These are phyloP conservation scores for Kradibia gibbosae DNA, from an alignment of 1,140 invertebrate genomes.

Conservation along the genomic window DNA sequence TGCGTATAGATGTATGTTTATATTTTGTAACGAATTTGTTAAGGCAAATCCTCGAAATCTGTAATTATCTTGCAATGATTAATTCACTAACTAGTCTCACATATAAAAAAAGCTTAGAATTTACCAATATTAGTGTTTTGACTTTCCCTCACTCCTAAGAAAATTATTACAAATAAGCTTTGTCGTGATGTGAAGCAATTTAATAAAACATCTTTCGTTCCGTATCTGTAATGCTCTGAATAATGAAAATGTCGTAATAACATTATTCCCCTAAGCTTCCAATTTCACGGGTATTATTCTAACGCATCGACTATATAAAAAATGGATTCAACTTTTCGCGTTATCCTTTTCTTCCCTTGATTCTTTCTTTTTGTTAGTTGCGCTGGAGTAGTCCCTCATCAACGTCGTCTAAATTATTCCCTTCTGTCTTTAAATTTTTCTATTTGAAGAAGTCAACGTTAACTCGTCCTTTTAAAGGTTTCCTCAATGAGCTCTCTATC, in stretches of 20 bases:
- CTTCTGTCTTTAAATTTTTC: not conserved
- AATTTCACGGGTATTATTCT: not conserved
- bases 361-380: conserved; percentile 23
- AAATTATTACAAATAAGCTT: conserved; percentile 37
- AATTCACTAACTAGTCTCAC: not conserved
- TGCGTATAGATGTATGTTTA: too few species aligned
- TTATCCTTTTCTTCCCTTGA: not conserved
- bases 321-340: not conserved
- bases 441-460: conserved; percentile 11
- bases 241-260: conserved; percentile 48
- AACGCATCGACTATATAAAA: not conserved
- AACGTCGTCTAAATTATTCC: conserved; percentile 48
- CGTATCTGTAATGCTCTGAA: conserved; percentile 30
- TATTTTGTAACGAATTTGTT: too few species aligned
- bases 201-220: conserved; percentile 43
- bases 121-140: too few species aligned
- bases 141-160: not conserved
- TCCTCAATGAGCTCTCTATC: not conserved
- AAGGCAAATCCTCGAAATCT: conserved; percentile 14
- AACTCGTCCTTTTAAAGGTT: not conserved
- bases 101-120: not conserved
- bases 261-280: conserved; percentile 15
- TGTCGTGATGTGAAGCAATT: conserved; percentile 11
- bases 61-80: not conserved
- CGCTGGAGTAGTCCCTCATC: conserved; percentile 27